Evolutionary conservation across 2,888 invertebrate genomes (phyloP).

Genomic region (Penaeus monodon): DNA sequence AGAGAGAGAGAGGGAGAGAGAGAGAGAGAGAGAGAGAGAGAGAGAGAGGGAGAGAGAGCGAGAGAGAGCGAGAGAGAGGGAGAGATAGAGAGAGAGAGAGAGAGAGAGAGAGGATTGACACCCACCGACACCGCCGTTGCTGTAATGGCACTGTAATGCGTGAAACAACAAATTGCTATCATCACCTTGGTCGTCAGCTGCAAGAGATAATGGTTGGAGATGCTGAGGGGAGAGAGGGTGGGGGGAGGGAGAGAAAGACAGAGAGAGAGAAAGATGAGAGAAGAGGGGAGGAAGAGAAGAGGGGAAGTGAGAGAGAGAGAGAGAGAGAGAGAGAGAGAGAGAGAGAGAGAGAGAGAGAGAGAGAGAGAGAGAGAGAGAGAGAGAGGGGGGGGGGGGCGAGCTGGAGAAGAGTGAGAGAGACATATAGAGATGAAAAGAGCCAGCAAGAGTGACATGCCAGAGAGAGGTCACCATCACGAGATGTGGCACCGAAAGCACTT

Average conservation of each 20-base stretch:
- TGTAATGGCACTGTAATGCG: not conserved
- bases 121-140: no score
- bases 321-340: not conserved
- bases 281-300: not conserved
- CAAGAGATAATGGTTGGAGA: slow-evolving; percentile 11
- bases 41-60: not conserved
- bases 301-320: not conserved
- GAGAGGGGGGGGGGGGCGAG: not conserved
- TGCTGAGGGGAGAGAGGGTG: not conserved
- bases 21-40: not conserved
- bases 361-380: not conserved
- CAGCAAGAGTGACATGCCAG: no score
- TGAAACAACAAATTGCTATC: slow-evolving; percentile 13
- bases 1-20: not conserved
- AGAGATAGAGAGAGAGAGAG: not conserved
- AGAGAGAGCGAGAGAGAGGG: not conserved
- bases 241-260: slow-evolving; percentile 7
- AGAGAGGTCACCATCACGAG: no score
- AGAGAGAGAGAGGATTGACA: not conserved
- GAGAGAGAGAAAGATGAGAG: slow-evolving; percentile 10
- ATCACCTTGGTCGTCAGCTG: not conserved
- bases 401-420: no score
- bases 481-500: no score
- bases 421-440: no score
- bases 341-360: slow-evolving; percentile 3